A percentile compares a stretch with the other conserved stretches of the same genome.
Conservation (phyloP, 2,797 vertebrate genomes). For the Poeciliopsis infans region DNA sequence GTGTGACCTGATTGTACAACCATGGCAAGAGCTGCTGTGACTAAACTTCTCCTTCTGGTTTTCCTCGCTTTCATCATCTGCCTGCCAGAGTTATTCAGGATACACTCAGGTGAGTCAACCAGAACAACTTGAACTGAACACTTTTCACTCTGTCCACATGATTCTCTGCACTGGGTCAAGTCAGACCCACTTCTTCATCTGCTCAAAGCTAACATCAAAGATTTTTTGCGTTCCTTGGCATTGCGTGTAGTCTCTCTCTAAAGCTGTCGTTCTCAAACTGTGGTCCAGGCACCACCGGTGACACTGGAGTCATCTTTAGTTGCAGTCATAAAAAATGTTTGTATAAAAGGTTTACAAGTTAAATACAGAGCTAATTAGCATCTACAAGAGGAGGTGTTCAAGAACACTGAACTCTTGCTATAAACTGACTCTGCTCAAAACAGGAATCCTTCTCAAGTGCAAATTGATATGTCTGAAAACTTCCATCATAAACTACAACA, state of each 20-base stretch:
- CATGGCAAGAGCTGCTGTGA: conserved; percentile 75
- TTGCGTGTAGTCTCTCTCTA: not conserved
- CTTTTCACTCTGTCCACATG: not conserved
- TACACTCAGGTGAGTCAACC: conserved; percentile 80
- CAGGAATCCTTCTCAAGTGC: not conserved
- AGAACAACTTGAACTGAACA: not conserved
- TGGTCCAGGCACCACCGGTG: not conserved
- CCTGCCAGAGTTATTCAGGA: conserved; percentile 89
- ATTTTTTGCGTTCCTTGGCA: conserved; percentile 11
- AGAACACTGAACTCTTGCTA: not conserved
- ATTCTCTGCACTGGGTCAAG: not conserved
- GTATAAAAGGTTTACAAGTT: not conserved
- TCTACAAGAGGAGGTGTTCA: not conserved
- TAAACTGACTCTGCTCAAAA: not conserved
- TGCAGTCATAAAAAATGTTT: not conserved
- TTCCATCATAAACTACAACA: not conserved
- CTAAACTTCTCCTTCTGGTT: conserved; percentile 84
- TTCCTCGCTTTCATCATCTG: conserved; percentile 85
- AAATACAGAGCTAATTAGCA: not conserved
- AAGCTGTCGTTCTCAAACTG: not conserved
- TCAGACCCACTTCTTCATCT: not conserved
- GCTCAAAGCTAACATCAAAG: conserved; percentile 3
- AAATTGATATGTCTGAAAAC: not conserved
- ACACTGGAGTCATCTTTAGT: not conserved
- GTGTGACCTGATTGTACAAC: conserved; percentile 28